These are phyloP conservation scores for Calliphora vomitoria DNA, from an alignment of 2,888 invertebrate genomes.

Conservation along the genomic window DNA sequence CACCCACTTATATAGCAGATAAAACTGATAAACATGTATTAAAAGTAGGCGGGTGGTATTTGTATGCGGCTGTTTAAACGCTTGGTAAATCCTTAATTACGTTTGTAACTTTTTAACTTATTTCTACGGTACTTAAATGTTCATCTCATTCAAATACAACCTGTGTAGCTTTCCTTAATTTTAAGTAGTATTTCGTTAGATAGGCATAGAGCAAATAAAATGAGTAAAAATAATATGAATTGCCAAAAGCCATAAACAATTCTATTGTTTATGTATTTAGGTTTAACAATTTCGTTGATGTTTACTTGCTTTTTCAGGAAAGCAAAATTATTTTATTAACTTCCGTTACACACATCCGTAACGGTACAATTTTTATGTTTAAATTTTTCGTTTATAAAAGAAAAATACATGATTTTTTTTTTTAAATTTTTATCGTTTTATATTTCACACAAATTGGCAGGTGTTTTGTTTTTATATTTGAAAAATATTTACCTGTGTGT, in stretches of 20 bases:
- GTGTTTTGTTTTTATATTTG: neutral
- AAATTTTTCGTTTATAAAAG: neutral
- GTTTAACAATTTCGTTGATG: neutral
- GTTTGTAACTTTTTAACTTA: neutral
- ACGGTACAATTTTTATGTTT: constrained; percentile 24
- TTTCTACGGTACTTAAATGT: neutral
- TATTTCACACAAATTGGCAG: constrained; percentile 5
- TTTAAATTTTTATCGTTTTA: constrained; percentile 5
- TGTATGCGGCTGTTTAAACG: neutral
- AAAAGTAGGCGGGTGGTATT: too few relatives aligned
- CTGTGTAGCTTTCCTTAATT: neutral
- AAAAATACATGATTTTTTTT: neutral
- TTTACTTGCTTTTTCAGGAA: neutral
- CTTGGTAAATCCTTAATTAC: neutral
- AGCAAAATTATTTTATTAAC: constrained; percentile 54
- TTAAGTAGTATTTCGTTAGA: neutral
- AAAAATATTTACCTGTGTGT: neutral
- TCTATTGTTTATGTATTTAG: constrained; percentile 8
- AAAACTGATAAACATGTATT: neutral
- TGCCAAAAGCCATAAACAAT: constrained; percentile 35
- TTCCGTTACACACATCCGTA: constrained; percentile 49
- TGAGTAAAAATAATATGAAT: neutral
- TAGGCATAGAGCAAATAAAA: neutral
- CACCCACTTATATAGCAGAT: neutral
- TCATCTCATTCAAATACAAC: constrained; percentile 1